Conservation (phyloP, 1,140 invertebrate species). For the Thalassaphorura encarpata region DNA sequence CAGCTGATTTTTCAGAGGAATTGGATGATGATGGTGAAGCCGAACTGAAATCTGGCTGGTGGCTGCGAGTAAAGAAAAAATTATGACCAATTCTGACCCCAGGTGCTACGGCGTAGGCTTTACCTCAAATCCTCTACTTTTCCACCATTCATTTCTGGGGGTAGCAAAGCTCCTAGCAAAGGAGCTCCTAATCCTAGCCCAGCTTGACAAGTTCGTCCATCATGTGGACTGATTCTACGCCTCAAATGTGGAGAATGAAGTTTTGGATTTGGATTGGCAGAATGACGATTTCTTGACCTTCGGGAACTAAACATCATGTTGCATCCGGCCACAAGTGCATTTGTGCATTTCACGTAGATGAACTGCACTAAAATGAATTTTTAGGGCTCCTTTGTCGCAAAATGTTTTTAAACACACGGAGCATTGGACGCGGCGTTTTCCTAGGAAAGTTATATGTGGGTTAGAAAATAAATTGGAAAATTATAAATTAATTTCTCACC, state of each 20-base stretch:
- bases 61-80: background rate
- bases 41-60: conserved; percentile 5
- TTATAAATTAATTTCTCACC: background rate
- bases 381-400: conserved; percentile 98
- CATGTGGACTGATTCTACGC: conserved; percentile 84
- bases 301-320: conserved; percentile 96
- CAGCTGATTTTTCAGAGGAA: conserved; percentile 1
- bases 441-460: conserved; percentile 40
- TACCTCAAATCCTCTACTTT: background rate
- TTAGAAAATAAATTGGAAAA: background rate
- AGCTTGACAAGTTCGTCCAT: conserved; percentile 56
- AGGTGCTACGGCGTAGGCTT: background rate
- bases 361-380: conserved; percentile 99
- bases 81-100: too few species aligned
- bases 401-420: conserved; percentile 98
- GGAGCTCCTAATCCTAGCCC: conserved; percentile 7
- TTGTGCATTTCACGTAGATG: conserved; percentile 99
- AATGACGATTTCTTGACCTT: conserved; percentile 88
- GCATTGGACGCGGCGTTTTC: conserved; percentile 95
- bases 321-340: conserved; percentile 95
- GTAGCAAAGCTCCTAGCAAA: conserved; percentile 8
- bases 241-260: conserved; percentile 88
- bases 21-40: background rate
- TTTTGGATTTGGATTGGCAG: conserved; percentile 97
- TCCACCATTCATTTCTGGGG: too few species aligned